Evolutionary conservation across 2,888 invertebrate species (phyloP).

Genomic region (Hartigia nigra): DNA sequence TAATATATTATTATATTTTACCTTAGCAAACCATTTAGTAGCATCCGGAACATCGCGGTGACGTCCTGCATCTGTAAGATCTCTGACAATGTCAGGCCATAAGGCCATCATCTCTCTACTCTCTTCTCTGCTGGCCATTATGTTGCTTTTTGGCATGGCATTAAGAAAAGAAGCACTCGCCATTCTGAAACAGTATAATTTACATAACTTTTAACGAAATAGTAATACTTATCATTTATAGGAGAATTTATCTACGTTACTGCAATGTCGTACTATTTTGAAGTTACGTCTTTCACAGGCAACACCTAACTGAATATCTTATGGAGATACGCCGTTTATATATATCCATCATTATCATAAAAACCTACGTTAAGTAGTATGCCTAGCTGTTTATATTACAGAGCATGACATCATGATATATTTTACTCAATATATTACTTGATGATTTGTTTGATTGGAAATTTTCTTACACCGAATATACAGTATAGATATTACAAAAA

Average conservation of each 20-base stretch:
- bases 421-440: not conserved
- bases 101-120: constrained; percentile 88
- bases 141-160: constrained; percentile 66
- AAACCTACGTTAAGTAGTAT: not conserved
- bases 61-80: constrained; percentile 81
- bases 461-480: not conserved
- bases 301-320: not conserved
- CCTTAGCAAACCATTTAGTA: constrained; percentile 84
- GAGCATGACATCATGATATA: not conserved
- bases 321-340: not conserved
- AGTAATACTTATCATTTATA: not conserved
- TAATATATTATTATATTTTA: constrained; percentile 61
- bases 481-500: not conserved
- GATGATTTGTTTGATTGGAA: not conserved
- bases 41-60: constrained; percentile 83
- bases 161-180: constrained; percentile 36
- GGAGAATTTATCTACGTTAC: not conserved
- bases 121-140: constrained; percentile 81
- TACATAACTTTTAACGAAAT: not conserved
- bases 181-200: constrained; percentile 22
- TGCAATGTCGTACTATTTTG: not conserved
- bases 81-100: constrained; percentile 88
- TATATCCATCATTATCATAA: not conserved
- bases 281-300: not conserved
- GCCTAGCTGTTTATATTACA: not conserved